These are phyloP conservation scores for Anoplophora glabripennis DNA, from an alignment of 1,140 invertebrate genomes.

Conservation along the genomic window DNA sequence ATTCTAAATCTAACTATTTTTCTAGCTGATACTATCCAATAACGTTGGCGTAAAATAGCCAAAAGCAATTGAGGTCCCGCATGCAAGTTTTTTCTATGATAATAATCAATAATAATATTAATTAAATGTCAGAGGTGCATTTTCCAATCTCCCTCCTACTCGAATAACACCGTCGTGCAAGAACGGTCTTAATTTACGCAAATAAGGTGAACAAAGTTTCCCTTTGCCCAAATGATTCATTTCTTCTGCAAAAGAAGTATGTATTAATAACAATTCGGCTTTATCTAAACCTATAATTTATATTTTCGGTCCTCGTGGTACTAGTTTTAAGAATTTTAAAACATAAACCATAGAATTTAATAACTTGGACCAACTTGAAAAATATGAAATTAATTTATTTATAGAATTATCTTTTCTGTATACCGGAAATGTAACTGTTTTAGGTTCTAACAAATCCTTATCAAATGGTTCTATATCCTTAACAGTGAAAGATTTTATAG, in stretches of 20 bases:
- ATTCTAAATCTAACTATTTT: not conserved
- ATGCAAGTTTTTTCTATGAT: slow-evolving; percentile 10
- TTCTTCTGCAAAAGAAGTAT: no score
- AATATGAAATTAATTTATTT: not conserved
- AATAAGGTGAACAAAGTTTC: not conserved
- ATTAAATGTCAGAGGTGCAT: not conserved
- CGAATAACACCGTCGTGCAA: not conserved
- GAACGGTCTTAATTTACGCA: not conserved
- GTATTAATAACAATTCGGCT: no score
- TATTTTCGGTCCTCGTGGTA: not conserved
- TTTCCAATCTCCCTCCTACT: not conserved
- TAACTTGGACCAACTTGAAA: slow-evolving; percentile 15
- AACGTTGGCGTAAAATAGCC: not conserved
- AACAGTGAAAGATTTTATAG: not conserved
- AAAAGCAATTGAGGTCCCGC: not conserved
- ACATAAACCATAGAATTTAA: slow-evolving; percentile 9
- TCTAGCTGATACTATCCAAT: slow-evolving; percentile 1
- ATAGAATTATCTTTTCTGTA: not conserved
- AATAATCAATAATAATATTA: not conserved
- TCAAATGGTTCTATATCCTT: no score
- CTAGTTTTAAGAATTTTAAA: slow-evolving; percentile 3
- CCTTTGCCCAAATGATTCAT: no score
- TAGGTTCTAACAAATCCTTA: not conserved
- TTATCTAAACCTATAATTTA: not conserved
- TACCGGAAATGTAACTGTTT: not conserved